phyloP scores from a whole-genome alignment of 1,140 invertebrate species.

The Trichonephila clavata region DNA sequence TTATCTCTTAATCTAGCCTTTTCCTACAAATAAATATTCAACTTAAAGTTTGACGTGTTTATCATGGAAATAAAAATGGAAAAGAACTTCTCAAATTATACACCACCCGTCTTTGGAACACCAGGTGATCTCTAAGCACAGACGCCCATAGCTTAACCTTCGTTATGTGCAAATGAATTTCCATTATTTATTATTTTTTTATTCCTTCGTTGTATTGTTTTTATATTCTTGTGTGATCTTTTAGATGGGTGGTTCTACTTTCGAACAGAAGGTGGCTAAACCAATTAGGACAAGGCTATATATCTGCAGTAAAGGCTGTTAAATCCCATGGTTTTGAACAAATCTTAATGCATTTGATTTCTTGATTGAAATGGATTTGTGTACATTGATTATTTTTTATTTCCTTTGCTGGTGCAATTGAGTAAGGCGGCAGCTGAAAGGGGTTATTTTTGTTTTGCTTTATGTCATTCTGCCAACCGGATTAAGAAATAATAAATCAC shows the following conservation, averaged over 20 bases:
- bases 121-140: slow-evolving; percentile 28
- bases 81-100: neutral
- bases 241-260: slow-evolving; percentile 45
- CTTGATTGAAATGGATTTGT: neutral
- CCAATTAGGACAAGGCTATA: slow-evolving; percentile 35
- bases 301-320: neutral
- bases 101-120: neutral
- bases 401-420: neutral
- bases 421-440: neutral
- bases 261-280: slow-evolving; percentile 16
- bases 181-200: neutral
- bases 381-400: neutral
- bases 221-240: slow-evolving; percentile 1
- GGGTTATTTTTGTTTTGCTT: neutral
- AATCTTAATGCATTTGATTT: neutral
- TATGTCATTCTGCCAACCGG: neutral
- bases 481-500: neutral
- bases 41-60: neutral
- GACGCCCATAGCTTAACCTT: slow-evolving; percentile 55
- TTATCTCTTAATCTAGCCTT: neutral
- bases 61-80: neutral
- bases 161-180: slow-evolving; percentile 40
- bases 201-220: slow-evolving; percentile 3
- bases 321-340: neutral
- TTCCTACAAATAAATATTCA: neutral